phyloP scores from a whole-genome alignment of 2,113 vertebrate genomes.

The Ciconia boyciana region DNA sequence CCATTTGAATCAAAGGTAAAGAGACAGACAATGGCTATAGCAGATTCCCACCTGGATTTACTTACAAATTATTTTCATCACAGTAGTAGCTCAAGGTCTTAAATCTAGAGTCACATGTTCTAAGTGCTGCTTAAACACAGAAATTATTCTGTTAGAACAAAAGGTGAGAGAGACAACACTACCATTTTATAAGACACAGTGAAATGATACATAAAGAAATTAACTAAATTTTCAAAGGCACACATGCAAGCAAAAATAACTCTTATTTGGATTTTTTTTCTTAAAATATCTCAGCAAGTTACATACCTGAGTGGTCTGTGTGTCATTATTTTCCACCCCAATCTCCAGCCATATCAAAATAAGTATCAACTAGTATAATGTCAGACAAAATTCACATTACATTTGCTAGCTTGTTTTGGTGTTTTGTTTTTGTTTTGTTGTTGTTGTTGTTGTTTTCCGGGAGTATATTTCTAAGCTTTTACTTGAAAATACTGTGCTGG shows the following conservation, averaged over 20 bases:
- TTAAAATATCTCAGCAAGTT: neutral
- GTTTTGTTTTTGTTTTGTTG: neutral
- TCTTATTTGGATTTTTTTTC: neutral
- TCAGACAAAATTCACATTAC: neutral
- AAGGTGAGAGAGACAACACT: neutral
- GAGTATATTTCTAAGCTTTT: neutral
- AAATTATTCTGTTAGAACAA: neutral
- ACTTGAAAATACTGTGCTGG: neutral
- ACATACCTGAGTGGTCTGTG: neutral
- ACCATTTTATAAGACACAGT: neutral
- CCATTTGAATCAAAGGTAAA: neutral
- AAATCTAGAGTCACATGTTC: neutral
- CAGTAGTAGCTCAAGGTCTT: neutral
- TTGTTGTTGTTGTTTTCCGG: too few relatives aligned
- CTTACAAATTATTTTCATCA: neutral
- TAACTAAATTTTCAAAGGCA: neutral
- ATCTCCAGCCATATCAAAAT: neutral
- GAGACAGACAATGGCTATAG: neutral
- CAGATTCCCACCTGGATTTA: neutral
- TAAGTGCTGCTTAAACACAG: neutral
- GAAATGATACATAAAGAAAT: neutral
- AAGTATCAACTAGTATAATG: neutral
- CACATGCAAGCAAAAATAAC: neutral
- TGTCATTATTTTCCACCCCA: neutral
- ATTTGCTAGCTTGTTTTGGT: rapidly evolving